Conservation (phyloP, 2,888 invertebrate genomes). For the Perizoma flavofasciatum region DNA sequence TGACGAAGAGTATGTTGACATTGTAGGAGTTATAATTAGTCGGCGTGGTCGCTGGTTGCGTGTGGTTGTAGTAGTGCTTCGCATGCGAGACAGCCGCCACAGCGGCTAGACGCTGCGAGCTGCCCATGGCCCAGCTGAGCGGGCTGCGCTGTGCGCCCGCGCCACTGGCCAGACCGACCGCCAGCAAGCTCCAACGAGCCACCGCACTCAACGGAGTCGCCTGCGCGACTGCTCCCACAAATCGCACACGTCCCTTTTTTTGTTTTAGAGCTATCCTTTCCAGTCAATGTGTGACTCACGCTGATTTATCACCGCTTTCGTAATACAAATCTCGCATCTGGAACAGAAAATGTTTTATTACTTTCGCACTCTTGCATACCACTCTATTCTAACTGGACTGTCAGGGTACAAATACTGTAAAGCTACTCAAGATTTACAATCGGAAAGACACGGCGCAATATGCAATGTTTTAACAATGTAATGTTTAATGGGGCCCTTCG, state of each 20-base stretch:
- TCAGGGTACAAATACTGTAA: too few relatives aligned
- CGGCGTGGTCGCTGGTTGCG: conserved; percentile 67
- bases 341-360: conserved; percentile 50
- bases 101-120: conserved; percentile 86
- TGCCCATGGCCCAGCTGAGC: conserved; percentile 86
- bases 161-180: conserved; percentile 66
- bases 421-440: too few relatives aligned
- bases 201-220: conserved; percentile 62
- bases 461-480: too few relatives aligned
- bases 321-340: conserved; percentile 51
- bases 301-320: conserved; percentile 40
- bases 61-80: conserved; percentile 74
- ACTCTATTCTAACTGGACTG: too few relatives aligned
- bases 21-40: conserved; percentile 65
- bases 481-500: too few relatives aligned
- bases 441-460: too few relatives aligned
- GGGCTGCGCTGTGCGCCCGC: conserved; percentile 78
- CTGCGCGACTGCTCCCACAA: conserved; percentile 61
- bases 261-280: conserved; percentile 33
- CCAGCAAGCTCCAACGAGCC: conserved; percentile 70
- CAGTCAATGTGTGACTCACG: conserved; percentile 38
- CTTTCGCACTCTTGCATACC: too few relatives aligned
- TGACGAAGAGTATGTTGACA: conserved; percentile 89
- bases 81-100: conserved; percentile 78
- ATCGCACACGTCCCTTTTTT: conserved; percentile 40